phyloP scores from a whole-genome alignment of 2,888 invertebrate genomes.

The Coelinius sp. region DNA sequence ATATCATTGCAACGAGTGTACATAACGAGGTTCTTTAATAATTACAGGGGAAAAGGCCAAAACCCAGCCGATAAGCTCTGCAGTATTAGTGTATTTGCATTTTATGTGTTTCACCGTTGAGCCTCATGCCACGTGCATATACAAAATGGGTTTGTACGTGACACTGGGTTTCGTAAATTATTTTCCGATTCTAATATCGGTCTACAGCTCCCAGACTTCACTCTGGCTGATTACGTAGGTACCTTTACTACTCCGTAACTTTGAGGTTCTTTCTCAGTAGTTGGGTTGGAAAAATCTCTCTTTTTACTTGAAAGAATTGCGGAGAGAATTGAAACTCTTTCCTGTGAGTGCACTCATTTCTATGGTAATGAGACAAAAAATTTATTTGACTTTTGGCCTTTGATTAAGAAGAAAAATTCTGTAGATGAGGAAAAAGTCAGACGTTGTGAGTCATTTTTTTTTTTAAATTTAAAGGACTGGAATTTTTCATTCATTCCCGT shows the following conservation, averaged over 20 bases:
- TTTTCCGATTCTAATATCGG: neutral
- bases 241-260: constrained; percentile 2
- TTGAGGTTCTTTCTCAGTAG: neutral
- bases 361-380: constrained; percentile 1
- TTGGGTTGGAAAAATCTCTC: neutral
- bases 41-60: neutral
- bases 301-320: constrained; percentile 1
- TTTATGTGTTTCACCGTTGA: neutral
- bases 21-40: neutral
- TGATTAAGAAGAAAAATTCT: neutral
- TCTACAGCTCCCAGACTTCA: neutral
- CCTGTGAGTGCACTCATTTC: neutral
- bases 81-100: constrained; percentile 14
- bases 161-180: constrained; percentile 9
- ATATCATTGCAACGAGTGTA: constrained; percentile 6
- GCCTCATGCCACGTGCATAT: neutral
- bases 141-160: neutral
- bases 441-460: neutral
- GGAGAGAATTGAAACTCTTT: neutral
- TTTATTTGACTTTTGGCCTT: neutral
- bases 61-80: neutral
- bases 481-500: too few relatives aligned
- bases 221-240: constrained; percentile 5
- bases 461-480: too few relatives aligned
- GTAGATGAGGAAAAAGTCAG: neutral